phyloP scores from a whole-genome alignment of 2,113 vertebrate species.

The Chlamydotis undulata region DNA sequence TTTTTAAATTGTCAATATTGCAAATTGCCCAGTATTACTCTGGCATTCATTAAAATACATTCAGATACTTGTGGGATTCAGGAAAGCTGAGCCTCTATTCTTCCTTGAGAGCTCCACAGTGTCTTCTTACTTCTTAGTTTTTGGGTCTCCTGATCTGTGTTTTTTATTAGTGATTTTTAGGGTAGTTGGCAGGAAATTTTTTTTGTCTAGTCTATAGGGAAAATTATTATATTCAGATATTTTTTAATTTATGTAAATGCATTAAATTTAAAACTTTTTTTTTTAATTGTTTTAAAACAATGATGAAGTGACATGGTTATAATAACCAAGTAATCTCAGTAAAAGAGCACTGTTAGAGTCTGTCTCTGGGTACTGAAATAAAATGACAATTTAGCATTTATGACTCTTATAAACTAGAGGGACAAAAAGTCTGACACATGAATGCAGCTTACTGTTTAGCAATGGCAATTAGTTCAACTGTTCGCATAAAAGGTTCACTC shows the following conservation, averaged over 20 bases:
- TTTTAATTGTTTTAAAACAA: neutral
- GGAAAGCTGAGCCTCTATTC: neutral
- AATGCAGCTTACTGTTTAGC: neutral
- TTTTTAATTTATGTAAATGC: neutral
- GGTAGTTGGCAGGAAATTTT: neutral
- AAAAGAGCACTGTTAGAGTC: neutral
- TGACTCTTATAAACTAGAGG: neutral
- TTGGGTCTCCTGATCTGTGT: rapidly evolving
- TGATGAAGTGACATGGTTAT: neutral
- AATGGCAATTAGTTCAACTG: neutral
- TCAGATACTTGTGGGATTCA: neutral
- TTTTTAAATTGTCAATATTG: neutral
- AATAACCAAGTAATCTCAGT: neutral
- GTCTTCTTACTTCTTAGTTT: neutral
- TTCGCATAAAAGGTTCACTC: neutral
- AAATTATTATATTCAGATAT: neutral
- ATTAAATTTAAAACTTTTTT: neutral
- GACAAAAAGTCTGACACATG: neutral
- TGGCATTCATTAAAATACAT: neutral
- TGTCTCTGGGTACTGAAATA: neutral
- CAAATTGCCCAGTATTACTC: neutral
- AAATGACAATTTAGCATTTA: neutral
- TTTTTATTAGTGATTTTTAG: neutral
- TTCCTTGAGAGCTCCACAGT: neutral
- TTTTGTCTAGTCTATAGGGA: neutral